Evolutionary conservation across 2,888 invertebrate species (phyloP).

Genomic region (Scelioninae gen. 1): DNA sequence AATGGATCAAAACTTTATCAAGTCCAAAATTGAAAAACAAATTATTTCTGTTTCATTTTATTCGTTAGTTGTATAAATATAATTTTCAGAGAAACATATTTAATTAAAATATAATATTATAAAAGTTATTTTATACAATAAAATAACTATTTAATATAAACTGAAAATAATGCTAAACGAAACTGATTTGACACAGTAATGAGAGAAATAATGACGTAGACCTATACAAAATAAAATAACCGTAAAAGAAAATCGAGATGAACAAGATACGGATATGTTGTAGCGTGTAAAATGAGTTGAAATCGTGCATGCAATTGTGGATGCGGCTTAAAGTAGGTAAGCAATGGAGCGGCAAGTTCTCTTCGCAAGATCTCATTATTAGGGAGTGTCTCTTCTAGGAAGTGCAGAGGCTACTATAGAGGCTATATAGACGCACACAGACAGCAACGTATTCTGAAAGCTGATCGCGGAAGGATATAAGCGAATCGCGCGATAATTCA

Average conservation of each 20-base stretch:
- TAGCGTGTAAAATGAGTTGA: constrained; percentile 3
- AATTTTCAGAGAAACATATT: no score
- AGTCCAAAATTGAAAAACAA: no score
- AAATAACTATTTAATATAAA: no score
- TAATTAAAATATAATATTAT: no score
- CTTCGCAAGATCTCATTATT: constrained; percentile 75
- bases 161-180: no score
- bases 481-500: constrained; percentile 68
- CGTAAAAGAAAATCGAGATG: no score
- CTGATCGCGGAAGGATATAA: constrained; percentile 72
- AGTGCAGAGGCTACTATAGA: constrained; percentile 71
- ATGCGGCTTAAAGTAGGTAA: constrained; percentile 58
- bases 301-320: constrained; percentile 52
- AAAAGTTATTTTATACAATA: no score
- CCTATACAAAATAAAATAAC: neutral
- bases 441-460: constrained; percentile 70
- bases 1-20: no score
- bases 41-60: no score
- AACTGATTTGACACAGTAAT: neutral
- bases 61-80: no score
- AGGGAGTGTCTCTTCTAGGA: constrained; percentile 79
- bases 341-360: constrained; percentile 68
- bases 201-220: neutral
- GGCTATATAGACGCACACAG: constrained; percentile 38
- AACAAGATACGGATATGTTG: neutral